Percentiles rank a stretch among this genome's conserved stretches.
Conservation (phyloP, 2,888 invertebrate species). For the Clitarchus hookeri region DNA sequence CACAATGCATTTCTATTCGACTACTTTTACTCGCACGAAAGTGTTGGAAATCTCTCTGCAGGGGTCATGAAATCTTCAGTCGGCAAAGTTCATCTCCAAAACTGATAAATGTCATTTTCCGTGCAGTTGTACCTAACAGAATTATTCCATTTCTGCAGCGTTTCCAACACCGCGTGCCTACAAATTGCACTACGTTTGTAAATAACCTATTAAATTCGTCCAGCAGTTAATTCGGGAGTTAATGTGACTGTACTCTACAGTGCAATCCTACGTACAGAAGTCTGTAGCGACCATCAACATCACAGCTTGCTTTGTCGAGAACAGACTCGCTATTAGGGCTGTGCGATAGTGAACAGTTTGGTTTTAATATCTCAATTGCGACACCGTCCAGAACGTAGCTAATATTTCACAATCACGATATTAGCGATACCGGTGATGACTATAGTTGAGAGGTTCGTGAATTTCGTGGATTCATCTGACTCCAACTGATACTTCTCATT, state of each 20-base stretch:
- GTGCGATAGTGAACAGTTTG: no score
- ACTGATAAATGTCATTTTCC: no score
- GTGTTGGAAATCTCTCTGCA: not conserved
- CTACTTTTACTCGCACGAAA: not conserved
- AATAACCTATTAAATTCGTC: not conserved
- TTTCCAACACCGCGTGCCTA: not conserved
- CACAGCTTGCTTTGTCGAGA: constrained; percentile 18
- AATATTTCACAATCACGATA: no score
- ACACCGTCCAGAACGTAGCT: no score
- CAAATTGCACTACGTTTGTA: not conserved
- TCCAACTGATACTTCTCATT: no score
- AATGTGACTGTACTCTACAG: not conserved
- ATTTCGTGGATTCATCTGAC: no score
- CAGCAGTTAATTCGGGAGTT: constrained; percentile 19
- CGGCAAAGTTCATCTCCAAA: no score
- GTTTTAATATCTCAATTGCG: no score
- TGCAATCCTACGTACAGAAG: not conserved
- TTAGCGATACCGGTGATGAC: no score
- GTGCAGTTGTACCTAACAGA: not conserved
- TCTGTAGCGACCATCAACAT: not conserved
- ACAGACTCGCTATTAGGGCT: no score
- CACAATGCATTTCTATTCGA: not conserved
- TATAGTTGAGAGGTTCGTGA: no score
- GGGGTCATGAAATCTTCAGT: no score
- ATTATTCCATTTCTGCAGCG: not conserved